phyloP scores from a whole-genome alignment of 2,113 vertebrate species.

The Aramus guarauna region DNA sequence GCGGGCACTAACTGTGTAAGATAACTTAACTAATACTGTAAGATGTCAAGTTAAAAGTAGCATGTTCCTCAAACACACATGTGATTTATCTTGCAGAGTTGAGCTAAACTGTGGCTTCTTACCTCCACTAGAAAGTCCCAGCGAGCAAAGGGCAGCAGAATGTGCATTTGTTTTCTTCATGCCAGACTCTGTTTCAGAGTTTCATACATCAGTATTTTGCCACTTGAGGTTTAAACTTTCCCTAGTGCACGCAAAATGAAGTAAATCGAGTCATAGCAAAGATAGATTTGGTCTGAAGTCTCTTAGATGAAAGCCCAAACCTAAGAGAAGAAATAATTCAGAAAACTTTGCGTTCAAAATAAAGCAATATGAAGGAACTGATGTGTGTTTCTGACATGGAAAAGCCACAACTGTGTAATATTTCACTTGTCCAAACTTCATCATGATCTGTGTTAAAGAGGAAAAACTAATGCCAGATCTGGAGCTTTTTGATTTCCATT shows the following conservation, averaged over 20 bases:
- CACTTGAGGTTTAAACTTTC: neutral
- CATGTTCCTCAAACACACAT: neutral
- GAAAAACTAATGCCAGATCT: neutral
- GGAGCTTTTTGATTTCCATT: neutral
- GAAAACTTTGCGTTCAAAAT: neutral
- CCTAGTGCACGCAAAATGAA: neutral
- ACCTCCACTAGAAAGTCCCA: neutral
- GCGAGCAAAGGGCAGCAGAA: neutral
- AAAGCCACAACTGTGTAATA: neutral
- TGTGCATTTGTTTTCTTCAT: neutral
- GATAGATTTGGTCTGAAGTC: neutral
- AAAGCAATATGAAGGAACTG: neutral
- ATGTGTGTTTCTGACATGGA: neutral
- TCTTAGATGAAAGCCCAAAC: conserved; percentile 20
- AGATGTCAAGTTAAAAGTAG: neutral
- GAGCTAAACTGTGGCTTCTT: neutral
- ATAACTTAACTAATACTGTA: neutral
- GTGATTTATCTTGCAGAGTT: neutral
- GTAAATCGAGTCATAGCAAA: neutral
- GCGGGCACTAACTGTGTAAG: neutral
- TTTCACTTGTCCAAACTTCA: neutral
- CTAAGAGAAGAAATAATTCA: neutral
- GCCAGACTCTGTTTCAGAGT: neutral
- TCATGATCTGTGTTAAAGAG: neutral
- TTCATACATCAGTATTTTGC: neutral